These are phyloP conservation scores for Hydraecia micacea DNA, from an alignment of 2,888 invertebrate species.

Conservation along the genomic window DNA sequence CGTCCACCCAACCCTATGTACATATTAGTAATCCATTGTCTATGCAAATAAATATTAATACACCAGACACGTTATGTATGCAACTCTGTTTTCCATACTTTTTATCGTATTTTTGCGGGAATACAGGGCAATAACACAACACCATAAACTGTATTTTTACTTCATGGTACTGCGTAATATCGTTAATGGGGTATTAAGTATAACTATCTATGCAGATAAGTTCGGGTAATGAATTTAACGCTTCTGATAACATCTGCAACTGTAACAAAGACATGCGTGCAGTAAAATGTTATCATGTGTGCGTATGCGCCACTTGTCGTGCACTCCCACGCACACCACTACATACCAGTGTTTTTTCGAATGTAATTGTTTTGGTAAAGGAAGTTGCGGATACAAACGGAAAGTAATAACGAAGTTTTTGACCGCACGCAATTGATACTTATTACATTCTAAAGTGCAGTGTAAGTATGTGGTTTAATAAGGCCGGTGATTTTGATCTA, in stretches of 20 bases:
- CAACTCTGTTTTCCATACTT: conserved; percentile 77
- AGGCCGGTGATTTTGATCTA: conserved; percentile 70
- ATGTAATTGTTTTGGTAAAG: conserved; percentile 81
- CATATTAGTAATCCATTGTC: conserved; percentile 83
- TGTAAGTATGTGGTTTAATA: conserved; percentile 61
- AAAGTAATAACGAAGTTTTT: conserved; percentile 77
- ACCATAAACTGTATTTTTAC: conserved; percentile 62
- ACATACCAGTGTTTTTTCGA: conserved; percentile 69
- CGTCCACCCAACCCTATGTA: conserved; percentile 46
- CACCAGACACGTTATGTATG: conserved; percentile 76
- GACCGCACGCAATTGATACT: conserved; percentile 78
- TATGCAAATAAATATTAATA: conserved; percentile 85
- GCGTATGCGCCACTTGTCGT: conserved; percentile 69
- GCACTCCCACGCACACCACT: conserved; percentile 80
- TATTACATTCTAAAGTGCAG: conserved; percentile 65
- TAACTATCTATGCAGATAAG: conserved; percentile 69
- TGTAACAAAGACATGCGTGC: conserved; percentile 79
- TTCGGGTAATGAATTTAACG: conserved; percentile 71
- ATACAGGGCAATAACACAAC: conserved; percentile 63
- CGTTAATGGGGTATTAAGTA: conserved; percentile 68
- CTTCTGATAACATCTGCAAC: conserved; percentile 78
- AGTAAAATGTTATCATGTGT: conserved; percentile 67
- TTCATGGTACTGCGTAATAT: conserved; percentile 63
- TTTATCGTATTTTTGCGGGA: conserved; percentile 69
- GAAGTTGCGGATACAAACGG: conserved; percentile 85